Evolutionary conservation across 2,888 invertebrate species (phyloP), one percentile per base, ranked within the genome.

Genomic region (Clostera curtula): DNA sequence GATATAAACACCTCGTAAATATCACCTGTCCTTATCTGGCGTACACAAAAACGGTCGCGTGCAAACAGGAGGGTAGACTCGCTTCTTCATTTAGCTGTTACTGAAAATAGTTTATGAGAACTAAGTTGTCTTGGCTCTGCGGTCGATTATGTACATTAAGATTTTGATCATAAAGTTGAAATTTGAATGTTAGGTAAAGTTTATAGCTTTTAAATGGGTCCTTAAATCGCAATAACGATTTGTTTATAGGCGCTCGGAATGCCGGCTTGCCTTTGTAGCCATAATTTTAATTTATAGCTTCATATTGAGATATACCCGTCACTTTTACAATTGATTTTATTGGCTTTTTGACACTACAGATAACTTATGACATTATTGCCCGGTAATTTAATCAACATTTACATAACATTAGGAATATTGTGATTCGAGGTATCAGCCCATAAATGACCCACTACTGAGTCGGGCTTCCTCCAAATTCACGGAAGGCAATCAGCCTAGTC

Each of bases 181-280:
- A 52, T 56, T 61, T 4, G 31, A 5, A 24, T 57, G 49, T 24
- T 14, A 17, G 37, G 19, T 27, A n/a, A 46, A 55, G 58, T 77
- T 80, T 79, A 80, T 84, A 65, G 74, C 63, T 76, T 82, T 82
- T 79, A 75, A 80, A 83, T 80, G 73, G 74, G 69, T 76, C 72
- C 74, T 82, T 82, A 82, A 82, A 84, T 80, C 55, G 82, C 79
- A 79, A 82, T 83, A 84, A 83, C 71, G 69, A 82, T 82, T 80
- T 83, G 79, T 83, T 83, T 77, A 75, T 72, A 72, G 67, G 67
- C 61, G 56, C 57, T 62, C 46, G 50, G 52, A 59, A 63, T 59
- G 49, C 37, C 67, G 66, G 68, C 52, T 48, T 56, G 56, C 55
- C 67, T 68, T 71, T 72, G 63, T 62, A 43, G 31, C 41, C 50